Evolutionary conservation across 2,797 vertebrate species (phyloP).

Genomic region (Dryobates pubescens): DNA sequence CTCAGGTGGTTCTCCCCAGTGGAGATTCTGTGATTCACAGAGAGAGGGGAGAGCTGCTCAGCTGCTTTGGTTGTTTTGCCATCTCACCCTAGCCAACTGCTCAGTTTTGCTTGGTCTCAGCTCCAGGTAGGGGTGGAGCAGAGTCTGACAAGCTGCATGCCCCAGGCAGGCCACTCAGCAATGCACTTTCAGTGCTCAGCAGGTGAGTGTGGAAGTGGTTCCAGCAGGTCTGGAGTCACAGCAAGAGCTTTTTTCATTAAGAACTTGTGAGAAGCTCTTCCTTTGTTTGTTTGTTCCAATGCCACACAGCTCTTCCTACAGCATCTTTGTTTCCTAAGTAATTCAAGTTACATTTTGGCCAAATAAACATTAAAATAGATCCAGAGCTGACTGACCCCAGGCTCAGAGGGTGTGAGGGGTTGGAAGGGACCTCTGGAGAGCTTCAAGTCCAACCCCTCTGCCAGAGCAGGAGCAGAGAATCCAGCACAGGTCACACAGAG

Average conservation of each 20-base stretch:
- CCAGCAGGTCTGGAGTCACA: not conserved
- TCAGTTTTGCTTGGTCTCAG: not conserved
- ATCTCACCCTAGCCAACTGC: not conserved
- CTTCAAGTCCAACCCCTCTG: too few relatives aligned
- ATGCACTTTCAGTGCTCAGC: not conserved
- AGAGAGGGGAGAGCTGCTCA: not conserved
- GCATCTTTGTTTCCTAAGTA: not conserved
- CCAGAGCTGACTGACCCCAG: not conserved
- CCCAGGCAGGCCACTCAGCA: not conserved
- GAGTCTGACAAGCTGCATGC: not conserved
- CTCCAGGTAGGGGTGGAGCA: not conserved
- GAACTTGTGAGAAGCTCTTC: not conserved
- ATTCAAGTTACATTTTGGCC: not conserved
- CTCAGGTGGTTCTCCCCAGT: too few relatives aligned
- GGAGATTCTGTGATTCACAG: not conserved
- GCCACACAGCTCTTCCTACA: not conserved
- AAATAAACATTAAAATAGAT: not conserved
- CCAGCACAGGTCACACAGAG: too few relatives aligned
- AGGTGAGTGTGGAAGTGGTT: not conserved
- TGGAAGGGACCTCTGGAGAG: too few relatives aligned
- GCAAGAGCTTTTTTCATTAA: not conserved
- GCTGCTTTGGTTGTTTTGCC: not conserved
- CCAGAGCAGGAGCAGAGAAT: too few relatives aligned
- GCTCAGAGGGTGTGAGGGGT: too few relatives aligned
- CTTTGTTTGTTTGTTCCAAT: not conserved